phyloP scores from a whole-genome alignment of 2,113 vertebrate species.

The Lutjanus erythropterus region DNA sequence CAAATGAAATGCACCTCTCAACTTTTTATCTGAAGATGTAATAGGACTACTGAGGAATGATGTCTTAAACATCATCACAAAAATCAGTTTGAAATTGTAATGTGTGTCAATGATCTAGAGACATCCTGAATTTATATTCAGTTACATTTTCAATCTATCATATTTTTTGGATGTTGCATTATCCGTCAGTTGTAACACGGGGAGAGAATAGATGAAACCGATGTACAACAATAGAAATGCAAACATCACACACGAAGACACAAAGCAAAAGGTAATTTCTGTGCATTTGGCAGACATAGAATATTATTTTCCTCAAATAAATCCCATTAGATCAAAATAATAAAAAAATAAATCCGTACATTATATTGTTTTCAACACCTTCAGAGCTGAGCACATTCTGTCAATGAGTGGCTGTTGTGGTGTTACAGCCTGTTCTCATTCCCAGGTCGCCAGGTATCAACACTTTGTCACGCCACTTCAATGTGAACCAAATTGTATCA shows the following conservation, averaged over 20 bases:
- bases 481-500: no score
- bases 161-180: not conserved
- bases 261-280: not conserved
- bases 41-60: not conserved
- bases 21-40: not conserved
- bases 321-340: conserved; percentile 16
- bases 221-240: not conserved
- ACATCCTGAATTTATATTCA: not conserved
- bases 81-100: no score
- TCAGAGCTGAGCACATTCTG: not conserved
- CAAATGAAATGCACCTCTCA: not conserved
- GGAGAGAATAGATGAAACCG: not conserved
- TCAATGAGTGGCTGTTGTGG: not conserved
- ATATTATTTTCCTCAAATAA: conserved; percentile 5
- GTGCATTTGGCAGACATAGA: conserved; percentile 35
- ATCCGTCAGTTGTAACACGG: not conserved
- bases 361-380: not conserved
- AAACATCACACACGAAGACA: not conserved
- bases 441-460: no score
- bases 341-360: conserved; percentile 17
- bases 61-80: not conserved
- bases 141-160: not conserved
- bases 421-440: no score
- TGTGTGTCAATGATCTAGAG: not conserved
- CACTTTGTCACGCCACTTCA: no score